Conservation (phyloP, 37 sponge, comb jelly and placozoan genomes). For the Spongilla lacustris region DNA sequence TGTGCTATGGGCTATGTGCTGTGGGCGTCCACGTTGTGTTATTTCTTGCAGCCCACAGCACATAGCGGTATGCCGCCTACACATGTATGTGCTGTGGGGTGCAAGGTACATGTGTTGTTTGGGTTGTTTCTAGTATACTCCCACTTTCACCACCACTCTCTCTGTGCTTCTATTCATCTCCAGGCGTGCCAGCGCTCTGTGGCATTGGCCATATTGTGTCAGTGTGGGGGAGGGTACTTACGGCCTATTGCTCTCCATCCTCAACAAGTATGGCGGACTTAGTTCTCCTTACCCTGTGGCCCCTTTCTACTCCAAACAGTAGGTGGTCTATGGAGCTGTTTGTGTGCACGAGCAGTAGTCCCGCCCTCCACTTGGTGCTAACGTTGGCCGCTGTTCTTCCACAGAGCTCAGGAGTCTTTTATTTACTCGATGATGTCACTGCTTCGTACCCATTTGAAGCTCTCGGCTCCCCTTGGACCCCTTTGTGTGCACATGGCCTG, state of each 20-base stretch:
- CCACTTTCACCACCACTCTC: too few species aligned
- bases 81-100: too few species aligned
- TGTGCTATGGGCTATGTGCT: too few species aligned
- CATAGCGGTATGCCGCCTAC: too few species aligned
- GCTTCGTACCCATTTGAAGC: constrained; percentile 46
- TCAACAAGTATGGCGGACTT: constrained; percentile 33
- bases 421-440: constrained; percentile 37
- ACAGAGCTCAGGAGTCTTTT: constrained; percentile 45
- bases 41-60: too few species aligned
- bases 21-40: too few species aligned
- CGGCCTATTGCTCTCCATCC: constrained; percentile 25
- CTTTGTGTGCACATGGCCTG: constrained; percentile 48
- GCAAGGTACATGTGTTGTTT: too few species aligned
- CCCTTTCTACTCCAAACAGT: constrained; percentile 46
- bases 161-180: too few species aligned
- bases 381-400: neutral
- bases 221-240: constrained; percentile 58
- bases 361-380: neutral
- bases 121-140: too few species aligned
- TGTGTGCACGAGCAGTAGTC: too few species aligned
- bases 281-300: constrained; percentile 3
- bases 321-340: neutral
- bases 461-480: constrained; percentile 47
- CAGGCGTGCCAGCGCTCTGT: constrained; percentile 64
- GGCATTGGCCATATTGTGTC: constrained; percentile 77